A percentile compares a stretch with the other conserved stretches of the same genome.
These are phyloP conservation scores for Ariolimax columbianus DNA, from an alignment of 2,888 invertebrate genomes.

Conservation along the genomic window DNA sequence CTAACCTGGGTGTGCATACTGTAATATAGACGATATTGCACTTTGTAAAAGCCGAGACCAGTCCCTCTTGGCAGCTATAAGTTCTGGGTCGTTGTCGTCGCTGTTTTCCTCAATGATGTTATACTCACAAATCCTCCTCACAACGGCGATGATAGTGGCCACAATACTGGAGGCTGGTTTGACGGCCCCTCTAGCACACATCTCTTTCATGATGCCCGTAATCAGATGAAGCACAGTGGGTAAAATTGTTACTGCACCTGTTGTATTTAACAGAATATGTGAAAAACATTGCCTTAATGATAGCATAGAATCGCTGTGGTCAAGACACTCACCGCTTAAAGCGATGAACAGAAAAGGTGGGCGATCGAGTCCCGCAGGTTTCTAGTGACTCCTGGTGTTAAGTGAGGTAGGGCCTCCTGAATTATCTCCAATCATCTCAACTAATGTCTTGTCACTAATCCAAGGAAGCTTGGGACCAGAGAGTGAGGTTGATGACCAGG, in stretches of 20 bases:
- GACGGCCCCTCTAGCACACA: constrained; percentile 83
- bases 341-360: too few relatives aligned
- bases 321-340: too few relatives aligned
- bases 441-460: too few relatives aligned
- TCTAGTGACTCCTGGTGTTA: too few relatives aligned
- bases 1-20: constrained; percentile 83
- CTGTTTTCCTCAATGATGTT: constrained; percentile 82
- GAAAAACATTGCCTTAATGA: too few relatives aligned
- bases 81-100: constrained; percentile 71
- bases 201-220: constrained; percentile 92
- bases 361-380: too few relatives aligned
- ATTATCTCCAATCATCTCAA: too few relatives aligned
- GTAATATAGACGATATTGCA: constrained; percentile 92
- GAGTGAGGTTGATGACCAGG: too few relatives aligned
- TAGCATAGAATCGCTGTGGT: too few relatives aligned
- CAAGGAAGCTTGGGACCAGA: too few relatives aligned
- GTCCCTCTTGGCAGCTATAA: constrained; percentile 75
- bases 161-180: constrained; percentile 83
- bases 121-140: constrained; percentile 83
- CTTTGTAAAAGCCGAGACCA: constrained; percentile 92
- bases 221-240: constrained; percentile 95
- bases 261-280: neutral
- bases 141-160: constrained; percentile 84
- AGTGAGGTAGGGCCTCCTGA: too few relatives aligned
- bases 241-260: constrained; percentile 90